A percentile compares a stretch with the other conserved stretches of the same genome.
Conservation (phyloP, 2,797 vertebrate species). For the Lateolabrax maculatus region DNA sequence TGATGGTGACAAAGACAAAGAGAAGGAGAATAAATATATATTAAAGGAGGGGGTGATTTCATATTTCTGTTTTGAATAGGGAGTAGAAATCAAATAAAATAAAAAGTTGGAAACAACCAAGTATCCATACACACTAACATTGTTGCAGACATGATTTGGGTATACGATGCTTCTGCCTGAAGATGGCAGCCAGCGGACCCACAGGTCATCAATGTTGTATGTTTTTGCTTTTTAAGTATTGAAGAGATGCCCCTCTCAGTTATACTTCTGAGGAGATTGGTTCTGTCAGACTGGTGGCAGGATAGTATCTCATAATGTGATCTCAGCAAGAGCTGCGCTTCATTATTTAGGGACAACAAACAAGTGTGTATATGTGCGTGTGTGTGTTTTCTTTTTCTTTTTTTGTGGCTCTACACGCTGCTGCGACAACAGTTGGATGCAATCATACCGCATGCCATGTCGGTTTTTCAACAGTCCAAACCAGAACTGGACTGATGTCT, state of each 20-base stretch:
- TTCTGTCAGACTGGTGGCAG: conserved; percentile 57
- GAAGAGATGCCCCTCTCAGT: conserved; percentile 49
- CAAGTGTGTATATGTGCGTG: conserved; percentile 31
- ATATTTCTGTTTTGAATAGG: neutral
- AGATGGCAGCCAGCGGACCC: conserved; percentile 35
- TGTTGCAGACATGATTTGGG: conserved; percentile 1
- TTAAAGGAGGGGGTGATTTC: neutral
- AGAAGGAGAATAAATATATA: neutral
- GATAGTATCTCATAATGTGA: conserved; percentile 58
- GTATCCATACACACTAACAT: neutral
- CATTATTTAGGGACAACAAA: conserved; percentile 70
- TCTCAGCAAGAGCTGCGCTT: conserved; percentile 57
- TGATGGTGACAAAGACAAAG: conserved; percentile 1
- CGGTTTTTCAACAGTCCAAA: conserved; percentile 26
- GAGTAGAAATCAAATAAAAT: too few species aligned
- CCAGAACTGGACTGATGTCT: conserved; percentile 26
- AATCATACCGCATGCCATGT: neutral
- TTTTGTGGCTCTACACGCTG: conserved; percentile 11
- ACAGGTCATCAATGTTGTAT: conserved; percentile 77
- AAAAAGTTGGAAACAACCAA: neutral
- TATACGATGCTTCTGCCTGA: conserved; percentile 16
- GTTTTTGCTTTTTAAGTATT: conserved; percentile 70
- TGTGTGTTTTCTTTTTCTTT: too few species aligned
- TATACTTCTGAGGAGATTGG: conserved; percentile 53
- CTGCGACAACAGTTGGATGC: conserved; percentile 13